Evolutionary conservation across 2,113 vertebrate genomes (phyloP), one percentile per base, ranked within the genome.

Genomic region (Urocolius indicus): DNA sequence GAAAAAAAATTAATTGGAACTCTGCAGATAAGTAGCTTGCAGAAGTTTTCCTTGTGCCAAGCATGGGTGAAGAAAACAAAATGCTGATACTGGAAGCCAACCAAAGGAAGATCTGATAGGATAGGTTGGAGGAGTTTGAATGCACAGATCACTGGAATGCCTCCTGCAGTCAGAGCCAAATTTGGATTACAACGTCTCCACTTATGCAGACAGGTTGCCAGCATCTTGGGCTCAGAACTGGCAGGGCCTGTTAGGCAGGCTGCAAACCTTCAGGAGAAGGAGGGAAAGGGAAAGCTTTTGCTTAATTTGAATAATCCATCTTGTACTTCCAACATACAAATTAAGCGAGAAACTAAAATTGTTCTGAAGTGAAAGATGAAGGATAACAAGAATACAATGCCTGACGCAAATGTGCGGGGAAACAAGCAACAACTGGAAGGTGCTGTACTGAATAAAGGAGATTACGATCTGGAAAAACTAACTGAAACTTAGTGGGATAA

Each of bases 351-450:
- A 96, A 89, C 92, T 94, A 80, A 95, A 95, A 97, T 88, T 92
- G 82, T 93, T 96, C 90, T 96, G 92, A 91, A 97, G 92, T 3
- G 2, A 90, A 92, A 97, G 96, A 96, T 96, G 90, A 96, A 93
- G 92, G 93, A 94, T 96, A 96, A 96, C 71, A 75, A 63, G 82
- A 88, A 84, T 49, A 94, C 90, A 96, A 92, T 90, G 79, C 83
- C 69, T 94, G 92, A 95, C 77, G 86, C 59, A 96, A 93, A 92
- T 65, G 71, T 87, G 61, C 80, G 77, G 77, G 54, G 89, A 91
- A 95, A 96, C 94, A 96, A 97, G 94, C 92, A 96, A 96, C 92
- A 96, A 95, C 93, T 96, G 93, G 92, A 95, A 97, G 66, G 71
- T 93, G 62, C 52, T 54, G 82, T 93, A 78, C 93, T 91, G 94